A percentile compares a stretch with the other conserved stretches of the same genome.
Conservation (phyloP, 2,113 vertebrate species). For the Otus sunia region DNA sequence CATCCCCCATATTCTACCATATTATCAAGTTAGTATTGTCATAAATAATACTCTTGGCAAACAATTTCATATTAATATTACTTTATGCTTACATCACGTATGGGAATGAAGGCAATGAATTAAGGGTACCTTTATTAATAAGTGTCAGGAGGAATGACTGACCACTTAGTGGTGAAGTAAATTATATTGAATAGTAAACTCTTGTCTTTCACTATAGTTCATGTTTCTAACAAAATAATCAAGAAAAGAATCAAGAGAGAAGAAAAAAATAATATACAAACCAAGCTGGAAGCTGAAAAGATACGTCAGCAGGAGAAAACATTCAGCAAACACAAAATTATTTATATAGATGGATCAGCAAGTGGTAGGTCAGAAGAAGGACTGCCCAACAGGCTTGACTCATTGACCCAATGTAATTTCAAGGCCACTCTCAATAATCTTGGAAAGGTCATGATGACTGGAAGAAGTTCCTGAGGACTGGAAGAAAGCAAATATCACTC, state of each 20-base stretch:
- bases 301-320: not conserved
- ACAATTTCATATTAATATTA: not conserved
- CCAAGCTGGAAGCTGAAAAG: not conserved
- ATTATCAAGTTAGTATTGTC: not conserved
- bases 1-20: not conserved
- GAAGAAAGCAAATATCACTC: not conserved
- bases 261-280: not conserved
- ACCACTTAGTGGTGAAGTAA: not conserved
- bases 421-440: not conserved
- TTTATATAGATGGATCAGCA: not conserved
- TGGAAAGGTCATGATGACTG: not conserved
- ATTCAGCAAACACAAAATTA: not conserved
- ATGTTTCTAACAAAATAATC: not conserved
- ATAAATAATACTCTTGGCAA: not conserved
- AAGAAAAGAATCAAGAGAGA: not conserved
- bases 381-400: not conserved
- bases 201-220: not conserved
- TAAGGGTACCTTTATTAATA: not conserved
- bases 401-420: not conserved
- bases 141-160: not conserved
- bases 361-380: not conserved
- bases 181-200: not conserved
- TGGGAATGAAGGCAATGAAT: not conserved
- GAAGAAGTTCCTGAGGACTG: not conserved
- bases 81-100: not conserved